phyloP scores from a whole-genome alignment of 2,797 vertebrate genomes.

The Notolabrus celidotus region DNA sequence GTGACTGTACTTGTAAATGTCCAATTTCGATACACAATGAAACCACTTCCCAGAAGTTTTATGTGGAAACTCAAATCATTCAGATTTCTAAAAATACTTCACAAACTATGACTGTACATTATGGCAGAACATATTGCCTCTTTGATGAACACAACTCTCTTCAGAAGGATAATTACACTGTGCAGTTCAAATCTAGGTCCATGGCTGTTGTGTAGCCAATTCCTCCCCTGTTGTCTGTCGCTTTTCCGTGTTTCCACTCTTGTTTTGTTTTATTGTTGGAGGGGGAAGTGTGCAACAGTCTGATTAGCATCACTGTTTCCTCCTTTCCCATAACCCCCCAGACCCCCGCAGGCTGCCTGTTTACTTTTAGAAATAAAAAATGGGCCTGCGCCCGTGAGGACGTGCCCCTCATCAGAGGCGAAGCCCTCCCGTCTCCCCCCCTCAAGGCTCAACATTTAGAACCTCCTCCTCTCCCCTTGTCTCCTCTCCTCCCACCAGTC shows the following conservation, averaged over 20 bases:
- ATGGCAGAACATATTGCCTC: constrained; percentile 16
- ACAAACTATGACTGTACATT: constrained; percentile 21
- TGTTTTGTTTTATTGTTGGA: constrained; percentile 88
- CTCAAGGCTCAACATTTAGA: constrained; percentile 65
- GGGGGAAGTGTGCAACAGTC: constrained; percentile 97
- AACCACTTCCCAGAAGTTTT: constrained; percentile 20
- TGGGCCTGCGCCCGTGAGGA: constrained; percentile 90
- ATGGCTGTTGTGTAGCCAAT: constrained; percentile 36
- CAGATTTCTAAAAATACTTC: constrained; percentile 41
- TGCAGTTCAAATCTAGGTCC: constrained; percentile 47
- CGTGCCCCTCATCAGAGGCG: constrained; percentile 84
- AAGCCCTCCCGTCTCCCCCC: constrained; percentile 48
- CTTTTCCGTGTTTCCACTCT: constrained; percentile 79
- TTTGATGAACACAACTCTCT: constrained; percentile 43
- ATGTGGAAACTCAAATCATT: constrained; percentile 23
- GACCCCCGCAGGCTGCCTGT: constrained; percentile 97
- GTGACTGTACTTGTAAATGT: constrained; percentile 6
- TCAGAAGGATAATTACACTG: constrained; percentile 39
- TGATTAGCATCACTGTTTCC: constrained; percentile 99
- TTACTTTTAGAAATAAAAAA: constrained; percentile 99
- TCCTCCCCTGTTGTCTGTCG: constrained; percentile 73
- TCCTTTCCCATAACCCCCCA: constrained; percentile 99
- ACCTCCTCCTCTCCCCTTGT: constrained; percentile 65
- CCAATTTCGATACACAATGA: constrained; percentile 17
- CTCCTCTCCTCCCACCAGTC: constrained; percentile 65